Percentiles rank a stretch among this genome's conserved stretches.
These are phyloP conservation scores for Solenopsis invicta DNA, from an alignment of 1,140 invertebrate species.

Conservation along the genomic window DNA sequence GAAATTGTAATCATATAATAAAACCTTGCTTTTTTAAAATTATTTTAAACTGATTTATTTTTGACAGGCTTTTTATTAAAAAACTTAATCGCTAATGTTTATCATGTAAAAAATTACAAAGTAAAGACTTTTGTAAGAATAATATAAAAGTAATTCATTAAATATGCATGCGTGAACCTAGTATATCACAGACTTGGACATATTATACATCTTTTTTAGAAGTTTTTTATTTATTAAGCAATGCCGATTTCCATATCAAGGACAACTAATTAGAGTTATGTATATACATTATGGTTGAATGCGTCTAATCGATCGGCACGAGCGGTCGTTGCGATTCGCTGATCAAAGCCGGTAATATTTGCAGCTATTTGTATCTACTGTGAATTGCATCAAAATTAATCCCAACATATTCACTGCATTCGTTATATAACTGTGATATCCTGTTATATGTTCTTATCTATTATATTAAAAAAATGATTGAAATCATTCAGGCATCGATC, in stretches of 20 bases:
- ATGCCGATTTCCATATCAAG: conserved; percentile 12
- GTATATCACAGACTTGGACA: background rate
- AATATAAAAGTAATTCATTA: background rate
- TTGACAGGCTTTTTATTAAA: no score
- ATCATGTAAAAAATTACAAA: background rate
- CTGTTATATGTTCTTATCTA: conserved; percentile 14
- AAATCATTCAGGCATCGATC: background rate
- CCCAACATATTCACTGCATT: background rate
- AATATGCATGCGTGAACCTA: background rate
- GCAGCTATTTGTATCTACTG: conserved; percentile 20
- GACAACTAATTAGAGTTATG: conserved; percentile 46
- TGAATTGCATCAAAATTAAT: conserved; percentile 51
- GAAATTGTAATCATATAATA: background rate
- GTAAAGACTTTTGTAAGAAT: background rate
- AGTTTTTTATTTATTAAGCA: conserved; percentile 9
- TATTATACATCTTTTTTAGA: background rate
- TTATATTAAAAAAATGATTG: conserved; percentile 3
- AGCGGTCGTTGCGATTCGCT: conserved; percentile 32
- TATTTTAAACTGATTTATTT: no score
- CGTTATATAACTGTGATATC: background rate
- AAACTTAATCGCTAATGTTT: background rate
- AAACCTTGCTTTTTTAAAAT: background rate
- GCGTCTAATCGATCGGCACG: conserved; percentile 43
- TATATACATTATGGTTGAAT: conserved; percentile 45
- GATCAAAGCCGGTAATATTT: conserved; percentile 54